Evolutionary conservation across 2,888 invertebrate genomes (phyloP), one percentile per base, ranked within the genome.

Genomic region (Polylopha cassiicola): DNA sequence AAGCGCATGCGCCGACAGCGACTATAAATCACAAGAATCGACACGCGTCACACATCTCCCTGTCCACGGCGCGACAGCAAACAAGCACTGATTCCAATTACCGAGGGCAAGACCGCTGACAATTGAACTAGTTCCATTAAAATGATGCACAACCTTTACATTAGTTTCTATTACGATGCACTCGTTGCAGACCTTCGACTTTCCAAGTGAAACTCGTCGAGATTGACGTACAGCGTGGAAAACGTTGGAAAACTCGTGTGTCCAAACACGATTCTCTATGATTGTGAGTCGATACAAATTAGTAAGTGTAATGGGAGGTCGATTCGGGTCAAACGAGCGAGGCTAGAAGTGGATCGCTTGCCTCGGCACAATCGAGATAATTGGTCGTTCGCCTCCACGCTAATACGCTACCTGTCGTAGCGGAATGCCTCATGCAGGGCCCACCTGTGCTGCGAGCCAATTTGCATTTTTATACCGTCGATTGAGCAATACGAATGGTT

Each of bases 251-350:
- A 41, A 41, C 41, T 39, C 32, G 16, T 13, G 18, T 17, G 39
- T 23, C 33, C 24, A 18, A 32, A 26, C 17, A 10, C 4, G 29
- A 18, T 29, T 3, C 8, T 13, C 21, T 9, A n/a, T n/a, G n/a
- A n/a, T n/a, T n/a, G n/a, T n/a, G n/a, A n/a, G 33, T 26, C 26
- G 21, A 15, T 14, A 10, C 31, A 34, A 26, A 13, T 18, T 34
- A 23, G 24, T 24, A 26, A 15, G 36, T 36, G 39, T 39, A 39
- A 39, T 34, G 28, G 46, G 46, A 60, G 61, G 62, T 65, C 53
- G 59, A 53, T 56, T 44, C 49, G 55, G 66, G 69, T 73, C 65
- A 74, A 73, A 63, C 56, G 59, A 61, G 34, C 29, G 28, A 29
- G 58, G 51, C 54, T 59, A 57, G 57, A 50, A 61, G 56, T 51